Evolutionary conservation across 2,888 invertebrate species (phyloP).

Genomic region (Acronicta alni): DNA sequence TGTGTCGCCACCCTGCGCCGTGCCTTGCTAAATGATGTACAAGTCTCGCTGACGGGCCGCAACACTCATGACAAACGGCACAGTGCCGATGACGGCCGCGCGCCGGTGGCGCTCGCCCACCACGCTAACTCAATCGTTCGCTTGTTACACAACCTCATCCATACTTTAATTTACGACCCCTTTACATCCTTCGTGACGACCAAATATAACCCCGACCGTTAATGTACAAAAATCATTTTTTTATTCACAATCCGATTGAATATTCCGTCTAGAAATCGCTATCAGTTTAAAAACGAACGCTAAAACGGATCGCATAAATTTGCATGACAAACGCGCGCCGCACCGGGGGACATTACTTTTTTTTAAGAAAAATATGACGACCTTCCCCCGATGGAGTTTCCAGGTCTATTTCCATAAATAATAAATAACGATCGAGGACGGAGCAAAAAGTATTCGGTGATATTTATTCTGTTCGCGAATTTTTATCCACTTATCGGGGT

Average conservation of each 20-base stretch:
- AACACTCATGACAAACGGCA: conserved; percentile 65
- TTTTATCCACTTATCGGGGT: conserved; percentile 83
- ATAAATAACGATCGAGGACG: conserved; percentile 86
- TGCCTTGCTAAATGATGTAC: conserved; percentile 44
- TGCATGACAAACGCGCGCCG: conserved; percentile 84
- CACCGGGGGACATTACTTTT: conserved; percentile 82
- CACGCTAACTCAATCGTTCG: conserved; percentile 30
- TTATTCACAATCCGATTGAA: conserved; percentile 78
- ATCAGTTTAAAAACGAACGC: conserved; percentile 83
- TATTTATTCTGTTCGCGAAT: conserved; percentile 85
- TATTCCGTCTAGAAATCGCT: conserved; percentile 84
- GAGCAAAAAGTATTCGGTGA: conserved; percentile 82
- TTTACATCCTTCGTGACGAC: conserved; percentile 70
- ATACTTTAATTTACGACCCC: conserved; percentile 68
- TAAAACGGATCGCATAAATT: conserved; percentile 87
- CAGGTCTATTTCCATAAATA: conserved; percentile 88
- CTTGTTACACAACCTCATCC: conserved; percentile 39
- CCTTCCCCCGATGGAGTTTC: conserved; percentile 83
- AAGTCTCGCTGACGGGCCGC: conserved; percentile 64
- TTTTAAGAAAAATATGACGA: conserved; percentile 88
- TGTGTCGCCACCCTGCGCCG: neutral
- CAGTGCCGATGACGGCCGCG: conserved; percentile 28
- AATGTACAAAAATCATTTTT: conserved; percentile 74
- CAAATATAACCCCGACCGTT: conserved; percentile 69
- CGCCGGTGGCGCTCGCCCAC: conserved; percentile 6